A percentile compares a stretch with the other conserved stretches of the same genome.
These are phyloP conservation scores for Boloria euphrosyne DNA, from an alignment of 2,888 invertebrate genomes.

Conservation along the genomic window DNA sequence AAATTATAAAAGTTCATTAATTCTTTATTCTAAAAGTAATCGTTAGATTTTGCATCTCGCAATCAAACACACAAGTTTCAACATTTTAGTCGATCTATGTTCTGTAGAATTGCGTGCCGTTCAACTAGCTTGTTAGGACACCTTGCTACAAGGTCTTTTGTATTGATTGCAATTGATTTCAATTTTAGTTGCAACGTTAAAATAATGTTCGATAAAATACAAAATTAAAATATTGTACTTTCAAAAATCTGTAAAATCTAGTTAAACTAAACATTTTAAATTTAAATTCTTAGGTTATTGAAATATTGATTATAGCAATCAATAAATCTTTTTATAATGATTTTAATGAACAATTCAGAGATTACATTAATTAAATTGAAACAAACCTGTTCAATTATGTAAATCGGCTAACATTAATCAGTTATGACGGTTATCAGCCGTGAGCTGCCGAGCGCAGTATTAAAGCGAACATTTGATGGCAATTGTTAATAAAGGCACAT, in stretches of 20 bases:
- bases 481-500: conserved; percentile 24
- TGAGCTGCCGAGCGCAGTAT: conserved; percentile 16
- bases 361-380: conserved; percentile 8
- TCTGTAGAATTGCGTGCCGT: neutral
- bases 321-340: neutral
- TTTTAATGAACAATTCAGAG: neutral
- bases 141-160: neutral
- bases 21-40: neutral
- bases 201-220: too few relatives aligned
- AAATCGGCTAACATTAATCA: conserved; percentile 27
- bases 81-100: neutral
- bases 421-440: conserved; percentile 17
- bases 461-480: conserved; percentile 24
- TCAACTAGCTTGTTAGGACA: neutral
- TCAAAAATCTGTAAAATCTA: neutral
- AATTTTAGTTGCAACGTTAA: neutral
- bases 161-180: neutral
- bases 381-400: conserved; percentile 24
- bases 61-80: neutral
- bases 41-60: neutral
- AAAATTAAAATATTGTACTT: neutral
- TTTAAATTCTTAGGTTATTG: neutral
- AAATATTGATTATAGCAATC: neutral
- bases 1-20: too few relatives aligned
- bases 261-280: neutral